Evolutionary conservation across 2,888 invertebrate species (phyloP).

Genomic region (Steinernema scapterisci): DNA sequence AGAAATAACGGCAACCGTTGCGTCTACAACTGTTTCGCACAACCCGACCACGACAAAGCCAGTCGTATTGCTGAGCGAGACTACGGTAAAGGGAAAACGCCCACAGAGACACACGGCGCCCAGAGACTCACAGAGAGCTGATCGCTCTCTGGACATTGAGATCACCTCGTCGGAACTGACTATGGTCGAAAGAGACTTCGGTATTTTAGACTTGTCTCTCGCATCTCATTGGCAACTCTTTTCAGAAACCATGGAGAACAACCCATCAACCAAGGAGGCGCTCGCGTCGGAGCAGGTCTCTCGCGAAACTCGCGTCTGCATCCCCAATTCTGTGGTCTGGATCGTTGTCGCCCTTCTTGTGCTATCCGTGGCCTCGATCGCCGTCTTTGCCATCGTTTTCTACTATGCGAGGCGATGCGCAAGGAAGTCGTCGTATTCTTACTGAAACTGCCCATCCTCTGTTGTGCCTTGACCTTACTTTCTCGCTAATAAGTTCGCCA

Average conservation of each 20-base stretch:
- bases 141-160: conserved; percentile 57
- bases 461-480: conserved; percentile 29
- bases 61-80: neutral
- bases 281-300: neutral
- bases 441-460: neutral
- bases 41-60: neutral
- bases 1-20: conserved; percentile 35
- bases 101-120: neutral
- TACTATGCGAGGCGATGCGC: conserved; percentile 41
- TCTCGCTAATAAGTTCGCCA: conserved; percentile 26
- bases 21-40: neutral
- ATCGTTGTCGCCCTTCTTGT: conserved; percentile 46
- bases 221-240: too few species aligned
- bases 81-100: conserved; percentile 2
- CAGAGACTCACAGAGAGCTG: neutral
- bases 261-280: neutral
- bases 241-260: neutral
- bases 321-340: conserved; percentile 51
- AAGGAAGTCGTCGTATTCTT: conserved; percentile 17
- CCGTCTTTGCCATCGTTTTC: conserved; percentile 46
- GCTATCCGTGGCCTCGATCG: conserved; percentile 46
- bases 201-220: conserved; percentile 35
- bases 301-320: conserved; percentile 40
- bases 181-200: conserved; percentile 59
- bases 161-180: conserved; percentile 63